Conservation (phyloP, 2,888 invertebrate genomes). For the Cantharis lateralis region DNA sequence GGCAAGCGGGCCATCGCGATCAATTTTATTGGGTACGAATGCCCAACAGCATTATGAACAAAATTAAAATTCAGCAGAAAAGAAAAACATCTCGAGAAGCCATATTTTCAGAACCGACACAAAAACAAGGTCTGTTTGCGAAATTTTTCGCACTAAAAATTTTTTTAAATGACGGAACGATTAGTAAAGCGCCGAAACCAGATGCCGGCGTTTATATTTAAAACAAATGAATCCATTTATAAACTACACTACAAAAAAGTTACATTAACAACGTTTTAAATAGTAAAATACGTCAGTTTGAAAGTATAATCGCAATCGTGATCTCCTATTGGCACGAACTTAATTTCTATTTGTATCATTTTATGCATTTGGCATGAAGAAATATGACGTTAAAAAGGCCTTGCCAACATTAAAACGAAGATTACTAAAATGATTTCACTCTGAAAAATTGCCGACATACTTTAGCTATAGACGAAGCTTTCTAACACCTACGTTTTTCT, state of each 20-base stretch:
- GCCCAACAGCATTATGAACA: no score
- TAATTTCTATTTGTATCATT: neutral
- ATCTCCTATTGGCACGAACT: neutral
- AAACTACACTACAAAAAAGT: neutral
- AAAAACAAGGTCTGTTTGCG: neutral
- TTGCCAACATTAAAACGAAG: constrained; percentile 13
- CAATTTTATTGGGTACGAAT: no score
- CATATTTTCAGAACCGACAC: neutral
- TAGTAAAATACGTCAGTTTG: neutral
- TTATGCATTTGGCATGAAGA: constrained; percentile 13
- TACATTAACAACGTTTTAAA: neutral
- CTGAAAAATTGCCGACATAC: constrained; percentile 11
- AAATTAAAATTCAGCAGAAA: neutral
- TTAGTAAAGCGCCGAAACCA: neutral
- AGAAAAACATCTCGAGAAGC: neutral
- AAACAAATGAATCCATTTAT: neutral
- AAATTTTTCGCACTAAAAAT: neutral
- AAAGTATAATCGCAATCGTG: neutral
- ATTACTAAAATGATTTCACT: constrained; percentile 7
- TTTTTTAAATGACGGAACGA: neutral
- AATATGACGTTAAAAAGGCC: constrained; percentile 6
- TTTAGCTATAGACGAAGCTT: constrained; percentile 6
- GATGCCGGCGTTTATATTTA: neutral
- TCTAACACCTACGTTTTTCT: constrained; percentile 15
- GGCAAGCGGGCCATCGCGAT: neutral